Base-by-base conservation (phyloP, 2,797 vertebrate species). In the Sarcophilus harrisii region DNA sequence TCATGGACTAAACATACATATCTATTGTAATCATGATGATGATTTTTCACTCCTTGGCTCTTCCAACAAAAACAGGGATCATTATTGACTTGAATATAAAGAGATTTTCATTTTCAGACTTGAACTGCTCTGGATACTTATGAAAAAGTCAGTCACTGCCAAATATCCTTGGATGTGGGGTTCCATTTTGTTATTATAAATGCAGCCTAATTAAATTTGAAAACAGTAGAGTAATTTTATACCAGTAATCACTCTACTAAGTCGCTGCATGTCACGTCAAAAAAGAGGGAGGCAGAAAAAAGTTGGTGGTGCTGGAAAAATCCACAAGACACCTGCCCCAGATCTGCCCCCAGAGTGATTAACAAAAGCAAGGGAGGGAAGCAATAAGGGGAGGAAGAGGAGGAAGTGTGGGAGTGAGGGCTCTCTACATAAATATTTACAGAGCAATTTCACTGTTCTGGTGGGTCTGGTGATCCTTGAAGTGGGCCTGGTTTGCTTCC, bases 401-500 rank as follows among this genome's bases (percentile, higher is more conserved):
- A 28, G 94, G 49, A 87, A n/a, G 49, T 27, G 30, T 96, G 94
- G 93, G 95, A 95, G 54, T 49, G 96, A 93, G 89, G 92, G 55
- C 57, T 45, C 52, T 24, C 58, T 95, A 97, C 94, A 97, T 96
- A 98, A 98, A 98, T 98, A 96, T 98, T 97, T 97, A 95, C 54
- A 90, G 95, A 96, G 89, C 91, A 92, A 30, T 95, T 98, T 95
- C 92, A n/a, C 32, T 58, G 97, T 94, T 94, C 57, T 95, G 93
- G 98, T 97, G 95, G 96, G 97, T 96, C 94, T 4, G 94, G 91
- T 93, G 90, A 93, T 89, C 91, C 24, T 87, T 87, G 73, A 87
- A 87, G 89, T 91, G 93, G 58, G 91, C 93, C 95, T 59, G 95
- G 95, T 92, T 95, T 92, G 96, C 94, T 95, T 96, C 94, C 45